Base-by-base conservation (phyloP, 2,113 vertebrate genomes). In the Dicaeum eximium region DNA sequence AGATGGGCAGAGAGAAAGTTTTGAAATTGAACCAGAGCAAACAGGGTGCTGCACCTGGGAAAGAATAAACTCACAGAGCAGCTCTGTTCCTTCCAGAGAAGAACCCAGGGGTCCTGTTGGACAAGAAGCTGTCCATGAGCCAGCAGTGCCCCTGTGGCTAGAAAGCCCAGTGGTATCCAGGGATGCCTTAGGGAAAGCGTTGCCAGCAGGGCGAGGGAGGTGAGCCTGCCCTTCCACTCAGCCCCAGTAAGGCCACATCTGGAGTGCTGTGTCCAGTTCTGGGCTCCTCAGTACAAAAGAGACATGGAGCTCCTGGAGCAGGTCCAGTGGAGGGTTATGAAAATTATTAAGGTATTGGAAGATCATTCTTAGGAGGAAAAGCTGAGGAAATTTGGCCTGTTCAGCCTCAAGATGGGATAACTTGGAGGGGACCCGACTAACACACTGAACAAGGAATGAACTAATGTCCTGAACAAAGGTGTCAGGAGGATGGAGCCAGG, bases 161-260 rank as follows among this genome's bases (percentile, higher is more conserved):
- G 48, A 22, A 53, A 30, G 11, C 15, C 13, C 40, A 70, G 4
- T 14, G 57, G 20, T 47, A 5, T 21, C 47, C 56, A 38, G n/a
- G 23, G 40, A 4, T 30, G 24, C 6, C 38, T 33, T 23, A 51
- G 53, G 37, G 48, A 69, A 17, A 45, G 27, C 47, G 15, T 1
- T 45, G 18, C 23, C 47, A 47, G n/a, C 7, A 62, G n/a, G 30
- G 2, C 0, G 0, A 54, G 56, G n/a, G 31, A 72, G 21, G 25
- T 50, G 50, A 57, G 50, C 31, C 42, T 50, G 35, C 11, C 66
- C 21, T 35, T 57, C 17, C 33, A 51, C 53, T 80, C 58, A 42
- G 31, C 12, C 8, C 42, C 0, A 0, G 17, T 19, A 14, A 80
- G 21, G 25, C 9, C 47, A 17, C 5, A 15, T 17, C 37, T 28